Evolutionary conservation across 2,113 vertebrate genomes (phyloP).

Genomic region (Oryctolagus cuniculus): DNA sequence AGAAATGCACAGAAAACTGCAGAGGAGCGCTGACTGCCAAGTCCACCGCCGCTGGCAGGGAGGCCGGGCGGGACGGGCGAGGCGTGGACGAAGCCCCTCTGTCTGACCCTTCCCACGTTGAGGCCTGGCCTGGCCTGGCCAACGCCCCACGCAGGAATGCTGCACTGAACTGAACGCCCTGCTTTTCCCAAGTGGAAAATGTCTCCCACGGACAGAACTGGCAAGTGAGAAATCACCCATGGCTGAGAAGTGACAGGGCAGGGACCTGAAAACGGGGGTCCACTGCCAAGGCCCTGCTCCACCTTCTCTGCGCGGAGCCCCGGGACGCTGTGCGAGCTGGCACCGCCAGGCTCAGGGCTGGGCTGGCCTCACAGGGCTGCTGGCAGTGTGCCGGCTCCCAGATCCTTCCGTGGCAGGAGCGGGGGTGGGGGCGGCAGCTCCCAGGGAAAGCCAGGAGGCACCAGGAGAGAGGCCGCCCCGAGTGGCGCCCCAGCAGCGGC

Average conservation of each 20-base stretch:
- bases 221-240: not conserved
- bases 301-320: not conserved
- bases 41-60: not conserved
- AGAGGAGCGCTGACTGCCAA: not conserved
- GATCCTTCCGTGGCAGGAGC: not conserved
- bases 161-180: not conserved
- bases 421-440: not conserved
- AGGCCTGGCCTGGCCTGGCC: not conserved
- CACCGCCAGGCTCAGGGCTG: accelerated
- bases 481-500: not conserved
- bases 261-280: not conserved
- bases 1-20: not conserved
- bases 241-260: not conserved
- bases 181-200: not conserved
- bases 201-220: not conserved
- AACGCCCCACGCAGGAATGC: accelerated
- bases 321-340: not conserved
- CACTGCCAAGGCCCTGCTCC: not conserved
- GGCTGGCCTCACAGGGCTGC: not conserved
- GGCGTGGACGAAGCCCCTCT: not conserved
- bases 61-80: accelerated
- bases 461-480: not conserved
- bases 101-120: accelerated
- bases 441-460: not conserved
- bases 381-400: not conserved